Evolutionary conservation across 2,797 vertebrate genomes (phyloP), one percentile per base, ranked within the genome.

Genomic region (Sebastes nivosus): DNA sequence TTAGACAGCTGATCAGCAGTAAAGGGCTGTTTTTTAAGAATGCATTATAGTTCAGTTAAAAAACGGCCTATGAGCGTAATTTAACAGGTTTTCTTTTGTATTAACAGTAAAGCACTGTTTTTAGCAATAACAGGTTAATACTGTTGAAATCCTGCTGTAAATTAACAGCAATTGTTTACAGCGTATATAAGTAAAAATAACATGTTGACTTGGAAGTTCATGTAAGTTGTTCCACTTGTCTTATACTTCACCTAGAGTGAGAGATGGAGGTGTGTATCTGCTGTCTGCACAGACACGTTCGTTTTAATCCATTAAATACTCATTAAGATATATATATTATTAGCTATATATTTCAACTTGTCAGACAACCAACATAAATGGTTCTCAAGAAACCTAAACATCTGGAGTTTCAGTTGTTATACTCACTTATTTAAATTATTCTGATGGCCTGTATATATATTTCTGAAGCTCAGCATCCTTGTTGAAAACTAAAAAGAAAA

Each of bases 241-340:
- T 36, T 42, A 42, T 29, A 60, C 10, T 55, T 50, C 24, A 55
- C 20, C 20, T 2, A n/a, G 46, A n/a, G 58, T 9, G 67, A 55
- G n/a, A 30, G 20, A 16, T 20, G 42, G 3, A 46, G 6, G 10
- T 29, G 55, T 66, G 54, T 52, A 27, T 24, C 25, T 57, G 20
- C 13, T 42, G 54, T 67, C 66, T 70, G 66, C 65, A 64, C 64
- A 52, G 50, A 42, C 57, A 57, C n/a, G 46, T 11, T 67, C 60
- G 63, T 67, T 67, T 74, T n/a, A 18, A 34, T 50, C 18, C 22
- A 50, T 67, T 30, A 50, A 61, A 75, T 60, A 67, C 75, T 24
- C 18, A 55, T 30, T 5, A 30, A 30, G 29, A 10, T 22, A 12
- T 14, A 32, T 77, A 34, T 36, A 36, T 36, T 36, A 13, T 36